Evolutionary conservation across 2,888 invertebrate species (phyloP), one percentile per base, ranked within the genome.

Genomic region (Lomographa bimaculata): DNA sequence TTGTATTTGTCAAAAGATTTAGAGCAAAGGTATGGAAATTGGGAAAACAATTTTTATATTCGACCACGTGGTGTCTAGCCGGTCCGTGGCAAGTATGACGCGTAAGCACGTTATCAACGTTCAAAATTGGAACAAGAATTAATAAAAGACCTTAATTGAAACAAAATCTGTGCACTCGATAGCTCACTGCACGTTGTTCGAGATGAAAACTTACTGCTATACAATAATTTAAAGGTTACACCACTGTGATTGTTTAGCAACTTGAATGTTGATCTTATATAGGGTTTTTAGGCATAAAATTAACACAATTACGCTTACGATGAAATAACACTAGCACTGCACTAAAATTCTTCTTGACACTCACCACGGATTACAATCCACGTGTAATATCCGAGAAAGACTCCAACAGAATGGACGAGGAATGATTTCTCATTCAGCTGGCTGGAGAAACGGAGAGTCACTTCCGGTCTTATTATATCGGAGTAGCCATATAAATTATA

Each of bases 401-500:
- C 91, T 90, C 91, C 90, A 91, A 91, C 91, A 92, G 92, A 92
- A 92, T 92, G 92, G 86, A 89, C 91, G 92, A 92, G 91, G 78
- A 84, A 84, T 79, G 69, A 74, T 75, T 79, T 81, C 81, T 81
- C 74, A 70, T 81, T 75, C 74, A 73, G 71, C 76, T 84, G 80
- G 71, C 71, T 83, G 71, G 72, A 78, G 72, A 71, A 63, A 41
- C 65, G 68, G 60, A 66, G 68, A 72, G 71, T 78, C 77, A 83
- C 73, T 80, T 89, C 87, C 87, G 85, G 72, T 58, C 8, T 19
- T 34, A 8, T 32, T 43, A n/a, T n/a, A 17, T 27, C 9, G 54
- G 71, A 74, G 78, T 80, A 60, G 70, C 69, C 47, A 57, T 30
- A 21, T 8, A 17, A 36, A 47, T 40, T 33, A 21, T 16, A 5